Evolutionary conservation across 2,113 vertebrate species (phyloP), one percentile per base, ranked within the genome.

Genomic region (Zeus faber): DNA sequence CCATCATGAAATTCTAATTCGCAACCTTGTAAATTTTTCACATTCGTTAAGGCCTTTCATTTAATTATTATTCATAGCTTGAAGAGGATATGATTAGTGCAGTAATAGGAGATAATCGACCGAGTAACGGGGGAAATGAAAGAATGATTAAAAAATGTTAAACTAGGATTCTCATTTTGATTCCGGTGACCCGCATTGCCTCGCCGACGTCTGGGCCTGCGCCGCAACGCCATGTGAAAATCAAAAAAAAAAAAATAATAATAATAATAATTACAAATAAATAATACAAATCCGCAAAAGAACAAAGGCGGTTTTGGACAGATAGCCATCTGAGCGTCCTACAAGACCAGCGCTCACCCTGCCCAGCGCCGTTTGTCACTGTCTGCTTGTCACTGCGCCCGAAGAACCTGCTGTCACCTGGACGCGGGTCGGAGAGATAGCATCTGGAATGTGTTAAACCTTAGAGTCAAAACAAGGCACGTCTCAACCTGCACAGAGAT

Each of bases 371-470:
- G 65, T 81, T 57, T 26, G 5, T 81, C 80, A 76, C 37, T 74
- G 78, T 71, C 76, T 72, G 48, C 29, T 22, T 64, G 54, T 74
- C 62, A 80, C 50, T 64, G 69, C n/a, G n/a, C n/a, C n/a, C n/a
- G n/a, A n/a, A n/a, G n/a, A n/a, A 75, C 67, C 16, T 58, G 70
- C 65, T 16, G 31, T 9, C n/a, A n/a, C n/a, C 31, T 35, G 9
- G 31, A 7, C 14, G 33, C 33, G 13, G 9, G 10, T 4, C n/a
- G 13, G 33, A 3, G 2, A 69, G 78, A 84, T 83, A 43, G 33
- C 47, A 86, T 82, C 77, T 73, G 79, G 81, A 85, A 87, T 89
- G 72, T 69, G 67, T 65, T 77, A 83, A 78, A 85, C 67, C 65
- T 20, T 14, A 57, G n/a, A 84, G 79, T 83, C 81, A 83, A 70